These are phyloP conservation scores for Meriones unguiculatus DNA, from an alignment of 2,113 vertebrate genomes.

Conservation along the genomic window DNA sequence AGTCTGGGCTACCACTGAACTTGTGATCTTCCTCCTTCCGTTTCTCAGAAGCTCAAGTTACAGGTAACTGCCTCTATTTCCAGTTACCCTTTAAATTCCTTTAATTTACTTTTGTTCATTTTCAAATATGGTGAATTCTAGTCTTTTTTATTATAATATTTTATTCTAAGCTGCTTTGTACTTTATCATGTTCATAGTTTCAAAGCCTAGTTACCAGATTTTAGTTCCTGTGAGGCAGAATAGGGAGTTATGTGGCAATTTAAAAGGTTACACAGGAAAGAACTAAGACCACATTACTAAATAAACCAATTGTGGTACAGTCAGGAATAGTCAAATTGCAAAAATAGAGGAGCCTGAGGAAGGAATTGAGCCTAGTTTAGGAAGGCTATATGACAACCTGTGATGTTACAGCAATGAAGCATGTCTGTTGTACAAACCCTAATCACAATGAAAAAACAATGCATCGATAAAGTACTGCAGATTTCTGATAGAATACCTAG, in stretches of 20 bases:
- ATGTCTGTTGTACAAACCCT: background rate
- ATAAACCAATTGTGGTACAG: background rate
- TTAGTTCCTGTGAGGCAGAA: background rate
- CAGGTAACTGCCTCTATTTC: background rate
- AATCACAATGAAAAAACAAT: background rate
- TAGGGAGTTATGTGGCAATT: background rate
- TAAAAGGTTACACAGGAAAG: background rate
- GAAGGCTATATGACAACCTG: conserved; percentile 6
- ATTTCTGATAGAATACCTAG: conserved; percentile 1
- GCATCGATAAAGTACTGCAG: background rate
- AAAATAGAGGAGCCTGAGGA: conserved; percentile 9
- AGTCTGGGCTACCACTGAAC: background rate
- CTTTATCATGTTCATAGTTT: background rate
- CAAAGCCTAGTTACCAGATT: background rate
- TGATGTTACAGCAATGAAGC: background rate
- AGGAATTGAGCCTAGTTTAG: background rate
- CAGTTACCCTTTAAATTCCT: conserved; percentile 42
- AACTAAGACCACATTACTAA: background rate
- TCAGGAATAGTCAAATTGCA: background rate
- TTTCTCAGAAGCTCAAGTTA: background rate
- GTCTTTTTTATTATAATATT: conserved; percentile 2
- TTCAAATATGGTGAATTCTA: conserved; percentile 4
- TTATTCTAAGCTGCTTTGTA: background rate
- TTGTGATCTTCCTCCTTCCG: background rate
- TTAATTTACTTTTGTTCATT: conserved; percentile 59